Conservation (phyloP, 2,113 vertebrate species). For the Pseudois nayaur region DNA sequence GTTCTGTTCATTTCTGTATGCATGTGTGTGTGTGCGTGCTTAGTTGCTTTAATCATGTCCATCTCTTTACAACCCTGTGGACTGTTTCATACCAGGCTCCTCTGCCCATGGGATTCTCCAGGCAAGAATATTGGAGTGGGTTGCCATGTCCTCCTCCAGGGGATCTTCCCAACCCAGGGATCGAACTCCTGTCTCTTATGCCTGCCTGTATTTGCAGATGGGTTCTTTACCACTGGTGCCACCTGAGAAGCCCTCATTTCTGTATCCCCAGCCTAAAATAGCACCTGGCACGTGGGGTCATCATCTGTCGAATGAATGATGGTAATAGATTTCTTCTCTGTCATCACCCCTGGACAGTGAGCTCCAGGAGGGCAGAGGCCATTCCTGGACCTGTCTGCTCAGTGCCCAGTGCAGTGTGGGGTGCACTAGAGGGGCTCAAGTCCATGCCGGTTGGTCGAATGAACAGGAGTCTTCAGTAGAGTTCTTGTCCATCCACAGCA, state of each 20-base stretch:
- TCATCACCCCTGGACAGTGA: background rate
- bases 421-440: background rate
- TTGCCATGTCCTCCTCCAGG: background rate
- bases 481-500: background rate
- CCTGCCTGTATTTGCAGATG: background rate
- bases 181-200: background rate
- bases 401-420: background rate
- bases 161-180: background rate
- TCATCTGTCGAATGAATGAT: background rate
- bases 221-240: background rate
- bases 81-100: background rate
- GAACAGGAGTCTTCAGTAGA: background rate
- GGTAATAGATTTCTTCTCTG: background rate
- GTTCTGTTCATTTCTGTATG: background rate
- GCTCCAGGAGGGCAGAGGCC: background rate
- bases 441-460: background rate
- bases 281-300: background rate
- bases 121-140: background rate
- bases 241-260: background rate
- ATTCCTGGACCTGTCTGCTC: background rate
- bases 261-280: background rate
- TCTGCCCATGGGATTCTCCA: background rate
- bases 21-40: background rate
- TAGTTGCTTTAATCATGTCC: background rate
- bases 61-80: background rate